Percentiles rank a stretch among this genome's conserved stretches.
These are phyloP conservation scores for Onychorhynchus coronatus DNA, from an alignment of 2,113 vertebrate genomes.

Conservation along the genomic window DNA sequence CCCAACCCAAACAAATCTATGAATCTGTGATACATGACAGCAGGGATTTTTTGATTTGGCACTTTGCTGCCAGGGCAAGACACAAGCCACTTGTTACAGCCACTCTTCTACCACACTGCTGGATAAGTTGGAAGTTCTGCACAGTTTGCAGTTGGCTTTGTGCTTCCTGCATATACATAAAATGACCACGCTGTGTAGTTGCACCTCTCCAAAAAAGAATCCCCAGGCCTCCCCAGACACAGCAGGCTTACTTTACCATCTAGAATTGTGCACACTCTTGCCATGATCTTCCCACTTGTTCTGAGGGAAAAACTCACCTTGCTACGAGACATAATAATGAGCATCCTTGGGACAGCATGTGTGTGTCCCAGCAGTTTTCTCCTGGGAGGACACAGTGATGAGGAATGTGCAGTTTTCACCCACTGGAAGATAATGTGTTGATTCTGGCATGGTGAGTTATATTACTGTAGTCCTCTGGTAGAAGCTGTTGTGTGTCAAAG, in stretches of 20 bases:
- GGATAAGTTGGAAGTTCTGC: background rate
- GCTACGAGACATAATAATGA: background rate
- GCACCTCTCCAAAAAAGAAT: background rate
- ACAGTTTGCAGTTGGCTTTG: accelerated
- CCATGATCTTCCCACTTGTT: background rate
- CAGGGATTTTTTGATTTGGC: background rate
- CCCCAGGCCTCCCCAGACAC: background rate
- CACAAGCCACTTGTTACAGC: accelerated
- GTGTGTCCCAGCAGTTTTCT: background rate
- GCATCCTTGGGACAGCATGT: accelerated
- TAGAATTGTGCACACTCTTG: accelerated
- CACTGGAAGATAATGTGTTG: background rate
- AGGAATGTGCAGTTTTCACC: background rate
- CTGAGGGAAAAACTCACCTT: background rate
- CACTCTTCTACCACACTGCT: background rate
- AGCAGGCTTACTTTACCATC: background rate
- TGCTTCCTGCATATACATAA: background rate
- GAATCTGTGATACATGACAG: accelerated
- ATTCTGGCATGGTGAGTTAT: background rate
- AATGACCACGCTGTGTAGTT: background rate
- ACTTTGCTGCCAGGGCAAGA: background rate
- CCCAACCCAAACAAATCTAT: too few relatives aligned
- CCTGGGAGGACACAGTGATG: accelerated
- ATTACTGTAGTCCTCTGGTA: background rate
- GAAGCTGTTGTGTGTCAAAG: background rate